A percentile compares a stretch with the other conserved stretches of the same genome.
These are phyloP conservation scores for Ectemnius continuus DNA, from an alignment of 2,888 invertebrate genomes.

Conservation along the genomic window DNA sequence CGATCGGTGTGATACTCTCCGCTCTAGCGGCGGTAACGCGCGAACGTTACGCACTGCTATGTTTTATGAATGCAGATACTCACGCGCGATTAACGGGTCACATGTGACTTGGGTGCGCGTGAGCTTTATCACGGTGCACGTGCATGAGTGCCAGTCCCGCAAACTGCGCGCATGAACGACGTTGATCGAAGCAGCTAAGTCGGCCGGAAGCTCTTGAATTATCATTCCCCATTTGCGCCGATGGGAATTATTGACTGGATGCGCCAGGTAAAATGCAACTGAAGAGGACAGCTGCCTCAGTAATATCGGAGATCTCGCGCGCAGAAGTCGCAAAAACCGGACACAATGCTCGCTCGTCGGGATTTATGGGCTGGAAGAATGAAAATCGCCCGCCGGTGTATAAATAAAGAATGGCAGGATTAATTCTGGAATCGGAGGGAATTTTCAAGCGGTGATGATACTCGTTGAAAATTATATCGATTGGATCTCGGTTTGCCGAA, in stretches of 20 bases:
- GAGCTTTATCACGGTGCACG: constrained; percentile 21
- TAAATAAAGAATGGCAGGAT: background rate
- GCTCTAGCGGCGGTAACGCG: background rate
- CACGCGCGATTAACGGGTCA: background rate
- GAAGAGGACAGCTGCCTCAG: no score
- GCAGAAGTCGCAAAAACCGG: no score
- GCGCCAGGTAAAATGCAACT: no score
- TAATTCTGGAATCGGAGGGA: background rate
- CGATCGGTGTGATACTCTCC: no score
- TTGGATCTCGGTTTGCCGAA: no score
- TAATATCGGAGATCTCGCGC: no score
- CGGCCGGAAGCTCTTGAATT: constrained; percentile 13
- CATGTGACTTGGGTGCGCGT: constrained; percentile 7
- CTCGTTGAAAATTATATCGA: constrained; percentile 1
- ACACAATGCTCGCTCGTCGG: no score
- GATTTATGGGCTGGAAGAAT: no score
- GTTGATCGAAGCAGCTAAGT: constrained; percentile 26
- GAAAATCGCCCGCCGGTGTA: no score
- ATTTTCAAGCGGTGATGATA: background rate
- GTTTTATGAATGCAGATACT: constrained; percentile 23
- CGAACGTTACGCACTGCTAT: constrained; percentile 20
- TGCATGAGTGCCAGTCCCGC: constrained; percentile 22
- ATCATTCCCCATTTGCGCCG: background rate
- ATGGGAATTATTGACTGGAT: no score
- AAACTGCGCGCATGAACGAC: constrained; percentile 13